These are phyloP conservation scores for Polymixis flavicincta DNA, from an alignment of 2,888 invertebrate genomes.

Conservation along the genomic window DNA sequence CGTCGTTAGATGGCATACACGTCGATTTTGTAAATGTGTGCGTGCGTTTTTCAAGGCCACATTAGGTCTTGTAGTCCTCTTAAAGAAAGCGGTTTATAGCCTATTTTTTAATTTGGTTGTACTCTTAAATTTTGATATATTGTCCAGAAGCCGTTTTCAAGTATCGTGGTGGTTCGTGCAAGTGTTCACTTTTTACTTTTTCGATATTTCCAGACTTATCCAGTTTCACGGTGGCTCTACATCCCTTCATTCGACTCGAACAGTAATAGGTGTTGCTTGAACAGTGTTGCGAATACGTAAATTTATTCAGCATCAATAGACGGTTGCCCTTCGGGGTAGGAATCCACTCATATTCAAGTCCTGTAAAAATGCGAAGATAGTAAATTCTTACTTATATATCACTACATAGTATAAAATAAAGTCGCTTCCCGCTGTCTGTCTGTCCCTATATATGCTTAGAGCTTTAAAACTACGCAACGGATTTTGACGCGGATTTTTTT, in stretches of 20 bases:
- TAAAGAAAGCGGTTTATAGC: not conserved
- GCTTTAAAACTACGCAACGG: no score
- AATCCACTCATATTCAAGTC: slow-evolving; percentile 14
- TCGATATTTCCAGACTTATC: slow-evolving; percentile 9
- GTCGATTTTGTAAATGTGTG: no score
- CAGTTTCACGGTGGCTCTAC: slow-evolving; percentile 23
- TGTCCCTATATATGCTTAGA: no score
- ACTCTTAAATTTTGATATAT: slow-evolving; percentile 9
- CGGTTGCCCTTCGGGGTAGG: slow-evolving; percentile 17
- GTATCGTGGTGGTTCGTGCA: slow-evolving; percentile 19
- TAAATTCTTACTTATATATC: not conserved
- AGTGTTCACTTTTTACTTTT: slow-evolving; percentile 6
- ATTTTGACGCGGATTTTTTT: no score
- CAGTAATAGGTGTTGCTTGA: not conserved
- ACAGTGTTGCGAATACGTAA: slow-evolving; percentile 19
- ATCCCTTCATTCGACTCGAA: slow-evolving; percentile 20
- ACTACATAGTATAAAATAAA: no score
- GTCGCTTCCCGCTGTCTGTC: no score
- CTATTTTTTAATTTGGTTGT: not conserved
- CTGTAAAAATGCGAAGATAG: slow-evolving; percentile 8
- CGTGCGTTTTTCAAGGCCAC: no score
- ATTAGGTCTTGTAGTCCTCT: no score
- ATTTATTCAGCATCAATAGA: slow-evolving; percentile 22
- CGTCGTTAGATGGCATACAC: no score
- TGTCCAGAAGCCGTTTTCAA: slow-evolving; percentile 10